Evolutionary conservation across 2,113 vertebrate species (phyloP), one percentile per base, ranked within the genome.

Genomic region (Fulica atra): DNA sequence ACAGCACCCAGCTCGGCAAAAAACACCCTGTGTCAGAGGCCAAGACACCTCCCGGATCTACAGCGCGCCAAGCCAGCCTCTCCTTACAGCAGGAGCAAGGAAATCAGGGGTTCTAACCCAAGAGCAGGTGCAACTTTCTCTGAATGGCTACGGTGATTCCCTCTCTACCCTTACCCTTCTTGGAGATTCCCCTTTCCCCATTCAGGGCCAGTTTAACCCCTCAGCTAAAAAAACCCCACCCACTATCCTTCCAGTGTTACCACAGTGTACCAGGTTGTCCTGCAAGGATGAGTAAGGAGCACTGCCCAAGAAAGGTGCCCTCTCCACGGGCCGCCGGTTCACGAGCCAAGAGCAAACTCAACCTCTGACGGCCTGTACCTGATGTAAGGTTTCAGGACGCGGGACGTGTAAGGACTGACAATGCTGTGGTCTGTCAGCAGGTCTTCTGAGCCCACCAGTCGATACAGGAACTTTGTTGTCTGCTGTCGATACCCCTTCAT

Each of bases 301-400:
- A 71, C 53, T 78, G 84, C 86, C 50, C 77, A 85, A 57, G 68
- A 76, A 80, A 66, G 35, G 42, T 10, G 16, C 60, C 72, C 76
- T 78, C 86, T 78, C 56, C 3, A 2, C 13, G 14, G 76, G 68
- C 86, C 80, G 79, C 8, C 1, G 1, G 59, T 51, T 91, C 86
- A 86, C 16, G 60, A 93, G 71, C 56, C 80, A 86, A 88, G 69
- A 94, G 69, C 69, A 86, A 59, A 64, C 40, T 74, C 70, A 61
- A 10, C 24, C n/a, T 80, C 74, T 63, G 82, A 57, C 46, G 54
- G 42, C 11, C 13, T 24, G 38, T 98, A 99, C 99, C 99, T 99
- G 98, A 99, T 99, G 89, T 97, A 99, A 4, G 99, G 99, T 57
- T 99, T 99, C 69, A 99, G 98, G 66, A 98, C 97, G n/a, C 99